phyloP scores from a whole-genome alignment of 2,797 vertebrate genomes.

The Podarcis siculus region DNA sequence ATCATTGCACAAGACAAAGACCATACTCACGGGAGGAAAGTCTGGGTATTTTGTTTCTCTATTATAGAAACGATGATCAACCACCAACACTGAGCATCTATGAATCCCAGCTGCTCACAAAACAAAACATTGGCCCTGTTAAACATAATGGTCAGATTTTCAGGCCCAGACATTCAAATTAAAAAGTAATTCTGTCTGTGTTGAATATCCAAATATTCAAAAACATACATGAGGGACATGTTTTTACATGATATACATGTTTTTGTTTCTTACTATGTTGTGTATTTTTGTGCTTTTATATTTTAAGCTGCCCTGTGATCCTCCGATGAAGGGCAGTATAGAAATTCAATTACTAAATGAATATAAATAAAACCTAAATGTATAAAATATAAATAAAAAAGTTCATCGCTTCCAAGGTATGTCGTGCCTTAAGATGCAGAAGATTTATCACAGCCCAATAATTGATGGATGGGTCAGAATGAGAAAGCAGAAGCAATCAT shows the following conservation, averaged over 20 bases:
- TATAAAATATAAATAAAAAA: no score
- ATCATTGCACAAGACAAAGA: background rate
- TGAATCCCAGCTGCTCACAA: background rate
- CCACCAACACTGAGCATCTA: background rate
- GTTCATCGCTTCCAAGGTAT: background rate
- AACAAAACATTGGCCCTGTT: background rate
- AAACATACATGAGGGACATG: background rate
- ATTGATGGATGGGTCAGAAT: background rate
- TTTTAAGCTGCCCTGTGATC: no score
- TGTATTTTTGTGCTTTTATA: no score
- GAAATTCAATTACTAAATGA: no score
- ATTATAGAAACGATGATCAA: background rate
- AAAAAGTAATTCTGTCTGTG: background rate
- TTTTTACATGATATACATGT: no score
- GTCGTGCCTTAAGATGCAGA: background rate
- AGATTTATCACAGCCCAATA: background rate
- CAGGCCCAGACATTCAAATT: background rate
- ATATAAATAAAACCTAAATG: no score
- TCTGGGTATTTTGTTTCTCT: background rate
- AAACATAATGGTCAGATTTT: background rate
- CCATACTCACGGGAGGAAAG: background rate
- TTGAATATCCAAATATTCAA: background rate
- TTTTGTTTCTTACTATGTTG: no score
- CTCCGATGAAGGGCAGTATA: no score
- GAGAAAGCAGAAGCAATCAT: background rate